phyloP scores from a whole-genome alignment of 2,797 vertebrate genomes.

The Coracias cyanogaster region DNA sequence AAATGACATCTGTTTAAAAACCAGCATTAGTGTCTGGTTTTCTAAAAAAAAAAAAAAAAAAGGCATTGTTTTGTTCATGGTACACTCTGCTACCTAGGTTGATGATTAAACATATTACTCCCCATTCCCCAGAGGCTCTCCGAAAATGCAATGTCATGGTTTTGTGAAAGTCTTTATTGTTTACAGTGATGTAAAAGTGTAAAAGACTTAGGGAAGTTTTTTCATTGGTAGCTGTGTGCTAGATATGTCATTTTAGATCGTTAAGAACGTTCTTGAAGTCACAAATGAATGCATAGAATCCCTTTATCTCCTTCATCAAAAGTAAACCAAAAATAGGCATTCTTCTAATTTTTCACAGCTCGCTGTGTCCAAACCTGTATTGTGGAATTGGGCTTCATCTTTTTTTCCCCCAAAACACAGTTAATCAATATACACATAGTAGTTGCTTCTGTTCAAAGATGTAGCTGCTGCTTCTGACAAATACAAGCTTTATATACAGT shows the following conservation, averaged over 20 bases:
- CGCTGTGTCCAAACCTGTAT: accelerated
- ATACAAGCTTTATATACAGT: background rate
- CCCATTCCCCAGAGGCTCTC: background rate
- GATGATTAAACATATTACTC: background rate
- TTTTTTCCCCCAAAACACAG: background rate
- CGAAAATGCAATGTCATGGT: background rate
- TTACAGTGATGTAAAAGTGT: background rate
- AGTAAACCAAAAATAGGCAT: background rate
- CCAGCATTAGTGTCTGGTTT: background rate
- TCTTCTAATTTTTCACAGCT: background rate
- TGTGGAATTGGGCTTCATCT: background rate
- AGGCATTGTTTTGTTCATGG: background rate
- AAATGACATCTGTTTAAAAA: background rate
- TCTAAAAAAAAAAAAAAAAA: background rate
- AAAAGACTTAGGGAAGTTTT: background rate
- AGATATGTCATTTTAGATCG: background rate
- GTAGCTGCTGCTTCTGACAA: background rate
- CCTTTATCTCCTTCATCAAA: background rate
- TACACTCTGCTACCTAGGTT: background rate
- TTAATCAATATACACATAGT: background rate
- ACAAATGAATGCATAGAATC: background rate
- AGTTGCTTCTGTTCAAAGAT: background rate
- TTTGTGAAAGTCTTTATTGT: background rate
- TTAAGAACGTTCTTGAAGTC: background rate
- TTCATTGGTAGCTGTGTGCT: background rate